phyloP scores from a whole-genome alignment of 2,888 invertebrate genomes.

The Cephus nigrinus region DNA sequence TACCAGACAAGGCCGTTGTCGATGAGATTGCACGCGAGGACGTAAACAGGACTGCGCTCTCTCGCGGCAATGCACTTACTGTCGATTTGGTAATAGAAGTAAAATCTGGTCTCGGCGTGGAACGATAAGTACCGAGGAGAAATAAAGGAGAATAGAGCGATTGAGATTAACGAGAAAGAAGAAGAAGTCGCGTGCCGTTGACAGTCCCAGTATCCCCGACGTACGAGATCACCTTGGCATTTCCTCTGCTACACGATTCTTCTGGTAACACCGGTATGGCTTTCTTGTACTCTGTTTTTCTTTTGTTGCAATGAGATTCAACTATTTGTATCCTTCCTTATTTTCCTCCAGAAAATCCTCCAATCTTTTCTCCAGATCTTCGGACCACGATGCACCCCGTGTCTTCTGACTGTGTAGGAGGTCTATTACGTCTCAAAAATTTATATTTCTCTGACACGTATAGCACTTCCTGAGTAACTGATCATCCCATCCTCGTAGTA shows the following conservation, averaged over 20 bases:
- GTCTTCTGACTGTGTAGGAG: not conserved
- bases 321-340: not conserved
- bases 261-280: not conserved
- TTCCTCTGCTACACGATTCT: conserved; percentile 17
- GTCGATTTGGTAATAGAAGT: not conserved
- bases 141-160: not conserved
- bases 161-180: not conserved
- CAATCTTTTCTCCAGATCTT: no score
- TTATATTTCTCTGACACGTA: not conserved
- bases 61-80: not conserved
- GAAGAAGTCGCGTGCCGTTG: not conserved
- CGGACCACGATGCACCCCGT: not conserved
- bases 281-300: not conserved
- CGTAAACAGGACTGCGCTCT: not conserved
- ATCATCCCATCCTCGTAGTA: not conserved
- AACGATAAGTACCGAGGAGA: not conserved
- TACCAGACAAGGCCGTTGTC: not conserved
- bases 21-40: not conserved
- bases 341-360: not conserved
- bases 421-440: not conserved
- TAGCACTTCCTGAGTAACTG: not conserved
- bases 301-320: not conserved
- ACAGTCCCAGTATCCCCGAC: not conserved
- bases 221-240: conserved; percentile 43
- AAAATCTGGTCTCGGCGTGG: not conserved